Base-by-base conservation (phyloP, 2,113 vertebrate genomes). In the Eurystomus gularis region DNA sequence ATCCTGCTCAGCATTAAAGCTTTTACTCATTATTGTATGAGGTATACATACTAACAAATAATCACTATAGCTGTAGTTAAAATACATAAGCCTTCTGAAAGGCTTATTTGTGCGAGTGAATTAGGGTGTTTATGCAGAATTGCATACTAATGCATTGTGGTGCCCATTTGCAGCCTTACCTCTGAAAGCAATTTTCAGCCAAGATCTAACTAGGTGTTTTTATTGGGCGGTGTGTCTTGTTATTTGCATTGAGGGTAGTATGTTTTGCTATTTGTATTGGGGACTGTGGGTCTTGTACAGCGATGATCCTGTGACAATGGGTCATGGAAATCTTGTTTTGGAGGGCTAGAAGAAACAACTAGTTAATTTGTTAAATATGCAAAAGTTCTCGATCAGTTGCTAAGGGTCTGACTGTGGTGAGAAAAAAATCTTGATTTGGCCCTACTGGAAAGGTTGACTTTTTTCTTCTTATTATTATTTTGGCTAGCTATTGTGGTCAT, bases 141-240 rank as follows among this genome's bases (percentile, higher is more conserved):
- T 39, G 21, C 17, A 13, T 83, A 28, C 14, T 20, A 66, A 37
- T 0, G 1, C 0, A 0, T 54, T 51, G 10, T 78, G 33, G 9
- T 1, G 4, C 7, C 11, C 2, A 0, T 81, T 83, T 52, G 17
- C 60, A 52, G 37, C 37, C 25, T 91, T 33, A 60, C 2, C 10
- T 62, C 28, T 20, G 3, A 28, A 2, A 61, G 10, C 33, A 78
- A 17, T 1, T 0, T 33, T 58, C n/a, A 49, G 24, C 37, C 52
- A 75, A 64, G 28, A 40, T 40, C 37, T 68, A 26, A 42, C 11
- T 13, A 60, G 18, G 10, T 62, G 20, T 2, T 48, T 75, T 85
- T 23, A 46, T 33, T 31, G 16, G 28, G 4, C 71, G 25, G 11
- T n/a, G 15, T 80, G 31, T 42, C 26, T 60, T 76, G 57, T 7